Percentiles rank a stretch among this genome's conserved stretches.
phyloP scores from a whole-genome alignment of 2,888 invertebrate genomes.

The Margaritifera margaritifera region DNA sequence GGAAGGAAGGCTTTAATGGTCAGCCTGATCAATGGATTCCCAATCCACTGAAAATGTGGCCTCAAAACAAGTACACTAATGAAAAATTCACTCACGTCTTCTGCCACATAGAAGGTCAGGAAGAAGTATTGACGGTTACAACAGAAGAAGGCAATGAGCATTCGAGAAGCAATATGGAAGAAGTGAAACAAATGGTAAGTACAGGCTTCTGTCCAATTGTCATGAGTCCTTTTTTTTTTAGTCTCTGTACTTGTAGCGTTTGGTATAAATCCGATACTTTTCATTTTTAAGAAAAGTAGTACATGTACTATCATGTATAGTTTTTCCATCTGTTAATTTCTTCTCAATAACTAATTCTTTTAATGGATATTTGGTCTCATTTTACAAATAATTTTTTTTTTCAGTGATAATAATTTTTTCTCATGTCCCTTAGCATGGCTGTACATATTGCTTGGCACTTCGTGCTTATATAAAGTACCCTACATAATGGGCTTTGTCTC shows the following conservation, averaged over 20 bases:
- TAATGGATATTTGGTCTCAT: too few relatives aligned
- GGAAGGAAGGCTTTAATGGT: too few relatives aligned
- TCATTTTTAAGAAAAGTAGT: not conserved
- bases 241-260: not conserved
- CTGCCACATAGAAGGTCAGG: constrained; percentile 50
- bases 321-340: too few relatives aligned
- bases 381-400: too few relatives aligned
- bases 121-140: constrained; percentile 42
- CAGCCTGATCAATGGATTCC: not conserved
- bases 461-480: too few relatives aligned
- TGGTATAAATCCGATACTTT: not conserved
- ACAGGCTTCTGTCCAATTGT: not conserved
- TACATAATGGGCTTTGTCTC: too few relatives aligned
- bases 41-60: constrained; percentile 20
- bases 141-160: constrained; percentile 52
- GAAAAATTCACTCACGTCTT: constrained; percentile 39
- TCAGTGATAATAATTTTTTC: too few relatives aligned
- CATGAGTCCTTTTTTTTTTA: not conserved
- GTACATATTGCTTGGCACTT: too few relatives aligned
- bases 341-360: too few relatives aligned
- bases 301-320: too few relatives aligned
- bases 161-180: constrained; percentile 50
- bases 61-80: constrained; percentile 7
- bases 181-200: constrained; percentile 48
- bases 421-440: too few relatives aligned